Conservation (phyloP, 2,797 vertebrate species). For the Halcyon smyrnensis region DNA sequence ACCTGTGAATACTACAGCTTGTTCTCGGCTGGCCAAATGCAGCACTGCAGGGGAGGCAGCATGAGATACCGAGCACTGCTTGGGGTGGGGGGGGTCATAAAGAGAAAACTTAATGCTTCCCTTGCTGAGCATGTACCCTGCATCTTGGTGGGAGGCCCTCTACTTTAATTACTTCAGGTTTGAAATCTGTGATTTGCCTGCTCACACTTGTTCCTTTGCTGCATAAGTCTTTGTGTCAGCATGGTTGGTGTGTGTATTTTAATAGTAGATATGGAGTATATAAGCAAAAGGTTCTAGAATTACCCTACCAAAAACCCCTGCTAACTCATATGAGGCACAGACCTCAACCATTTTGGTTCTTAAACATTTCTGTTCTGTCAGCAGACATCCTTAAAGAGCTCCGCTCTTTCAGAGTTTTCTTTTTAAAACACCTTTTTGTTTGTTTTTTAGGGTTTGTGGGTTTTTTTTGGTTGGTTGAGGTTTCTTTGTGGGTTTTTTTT, state of each 20-base stretch:
- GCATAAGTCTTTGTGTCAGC: background rate
- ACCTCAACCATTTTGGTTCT: background rate
- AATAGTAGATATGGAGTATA: background rate
- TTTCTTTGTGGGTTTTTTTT: no score
- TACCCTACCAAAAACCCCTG: background rate
- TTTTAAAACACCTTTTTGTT: background rate
- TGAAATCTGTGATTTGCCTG: background rate
- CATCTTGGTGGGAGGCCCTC: background rate
- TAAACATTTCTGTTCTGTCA: background rate
- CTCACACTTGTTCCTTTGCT: background rate
- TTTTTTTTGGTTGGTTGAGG: no score
- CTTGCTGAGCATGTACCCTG: background rate
- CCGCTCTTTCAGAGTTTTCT: background rate
- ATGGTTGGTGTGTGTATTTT: background rate
- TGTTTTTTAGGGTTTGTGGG: no score
- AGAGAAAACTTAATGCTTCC: background rate
- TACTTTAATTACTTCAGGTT: background rate
- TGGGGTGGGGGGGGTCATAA: fast-evolving
- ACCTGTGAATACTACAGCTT: background rate
- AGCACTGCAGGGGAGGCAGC: background rate
- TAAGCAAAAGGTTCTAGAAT: background rate
- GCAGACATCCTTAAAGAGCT: background rate
- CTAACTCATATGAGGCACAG: background rate
- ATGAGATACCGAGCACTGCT: background rate
- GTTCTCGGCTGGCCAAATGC: fast-evolving